Base-by-base conservation (phyloP, 2,888 invertebrate genomes). In the Willowsia nigromaculata region DNA sequence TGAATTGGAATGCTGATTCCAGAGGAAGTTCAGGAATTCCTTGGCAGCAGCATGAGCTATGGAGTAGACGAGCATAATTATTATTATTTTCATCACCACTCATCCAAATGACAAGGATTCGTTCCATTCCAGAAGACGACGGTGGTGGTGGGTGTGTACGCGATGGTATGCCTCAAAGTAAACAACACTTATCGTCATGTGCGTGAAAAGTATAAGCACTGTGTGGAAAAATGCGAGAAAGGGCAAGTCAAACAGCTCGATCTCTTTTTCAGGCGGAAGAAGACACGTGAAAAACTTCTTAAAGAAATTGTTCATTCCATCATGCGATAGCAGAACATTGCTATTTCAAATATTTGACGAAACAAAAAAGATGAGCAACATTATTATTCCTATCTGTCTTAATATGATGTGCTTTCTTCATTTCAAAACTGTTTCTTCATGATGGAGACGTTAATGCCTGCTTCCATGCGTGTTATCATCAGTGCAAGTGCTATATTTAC, bases 211-310 rank as follows among this genome's bases (percentile, higher is more conserved):
- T n/a, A n/a, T n/a, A n/a, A n/a, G n/a, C n/a, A n/a, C n/a, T n/a
- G n/a, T n/a, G n/a, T n/a, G n/a, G n/a, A n/a, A n/a, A n/a, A n/a
- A n/a, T n/a, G n/a, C n/a, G n/a, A n/a, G n/a, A 71, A 13, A 71
- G 71, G 25, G 43, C 71, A 71, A 71, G 71, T 71, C 71, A 71
- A 71, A 71, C 71, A 71, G 22, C 43, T 40, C 37, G n/a, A 37
- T 68, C 18, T 68, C 33, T 68, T 1, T 59, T 25, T 59, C 30
- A 25, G 56, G 25, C 59, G n/a, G n/a, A 59, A 59, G 59, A 59
- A 27, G 33, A 1, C 4, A 33, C 30, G 15, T 65, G 37, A 68
- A 68, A 68, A 27, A n/a, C n/a, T n/a, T 13, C 65, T 68, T 18
- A 62, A 59, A 59, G 30, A 43, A 43, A 43, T 13, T 6, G 43